Evolutionary conservation across 2,888 invertebrate genomes (phyloP).

Genomic region (Agriopis leucophaearia): DNA sequence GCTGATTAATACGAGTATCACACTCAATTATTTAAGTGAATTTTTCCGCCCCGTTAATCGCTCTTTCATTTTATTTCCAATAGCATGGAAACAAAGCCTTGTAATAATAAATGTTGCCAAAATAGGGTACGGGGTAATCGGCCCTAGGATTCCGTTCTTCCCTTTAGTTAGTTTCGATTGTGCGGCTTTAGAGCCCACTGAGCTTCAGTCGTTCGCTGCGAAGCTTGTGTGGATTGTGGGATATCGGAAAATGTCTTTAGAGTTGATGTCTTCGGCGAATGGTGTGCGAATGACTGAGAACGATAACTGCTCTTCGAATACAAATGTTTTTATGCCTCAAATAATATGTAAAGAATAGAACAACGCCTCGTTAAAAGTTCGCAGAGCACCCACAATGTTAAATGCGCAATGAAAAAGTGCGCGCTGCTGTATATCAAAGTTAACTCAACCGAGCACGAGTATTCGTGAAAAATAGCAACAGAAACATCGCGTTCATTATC

Average conservation of each 20-base stretch:
- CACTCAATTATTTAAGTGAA: constrained; percentile 39
- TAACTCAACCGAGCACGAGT: constrained; percentile 48
- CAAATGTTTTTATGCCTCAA: constrained; percentile 29
- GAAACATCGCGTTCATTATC: constrained; percentile 73
- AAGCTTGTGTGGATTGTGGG: constrained; percentile 57
- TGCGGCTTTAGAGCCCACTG: constrained; percentile 58
- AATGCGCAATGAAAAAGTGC: constrained; percentile 44
- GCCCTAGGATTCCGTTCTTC: constrained; percentile 53
- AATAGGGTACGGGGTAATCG: constrained; percentile 45
- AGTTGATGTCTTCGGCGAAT: constrained; percentile 49
- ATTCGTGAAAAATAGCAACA: constrained; percentile 61
- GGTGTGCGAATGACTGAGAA: constrained; percentile 48
- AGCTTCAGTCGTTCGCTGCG: constrained; percentile 57
- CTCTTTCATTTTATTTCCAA: constrained; percentile 26
- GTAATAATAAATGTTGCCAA: constrained; percentile 41
- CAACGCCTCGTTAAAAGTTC: constrained; percentile 35
- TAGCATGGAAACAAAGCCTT: constrained; percentile 35
- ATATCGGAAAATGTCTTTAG: constrained; percentile 60
- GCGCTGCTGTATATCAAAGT: constrained; percentile 53
- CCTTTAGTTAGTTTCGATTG: constrained; percentile 63
- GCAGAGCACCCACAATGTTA: constrained; percentile 39
- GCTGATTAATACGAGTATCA: constrained; percentile 40
- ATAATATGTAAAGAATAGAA: constrained; percentile 25
- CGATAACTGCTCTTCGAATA: constrained; percentile 48
- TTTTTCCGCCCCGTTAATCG: constrained; percentile 35